phyloP scores from a whole-genome alignment of 1,140 invertebrate species.

The Bombus sylvicola region DNA sequence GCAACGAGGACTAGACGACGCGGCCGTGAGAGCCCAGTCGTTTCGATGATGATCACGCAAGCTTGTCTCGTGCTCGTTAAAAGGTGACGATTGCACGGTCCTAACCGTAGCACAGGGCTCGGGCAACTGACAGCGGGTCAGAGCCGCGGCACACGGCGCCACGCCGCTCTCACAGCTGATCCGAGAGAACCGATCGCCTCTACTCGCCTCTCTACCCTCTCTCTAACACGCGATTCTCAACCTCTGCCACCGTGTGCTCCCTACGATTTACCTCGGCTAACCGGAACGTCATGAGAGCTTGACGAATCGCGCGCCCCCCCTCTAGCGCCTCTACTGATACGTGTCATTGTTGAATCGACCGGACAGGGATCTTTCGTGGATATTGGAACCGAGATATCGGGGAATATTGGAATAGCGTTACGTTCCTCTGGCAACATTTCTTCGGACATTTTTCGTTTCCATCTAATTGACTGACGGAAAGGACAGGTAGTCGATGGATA shows the following conservation, averaged over 20 bases:
- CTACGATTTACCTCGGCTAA: constrained; percentile 36
- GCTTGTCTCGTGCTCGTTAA: constrained; percentile 51
- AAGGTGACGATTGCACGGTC: constrained; percentile 74
- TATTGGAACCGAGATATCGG: background rate
- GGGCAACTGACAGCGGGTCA: constrained; percentile 83
- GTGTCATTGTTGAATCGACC: background rate
- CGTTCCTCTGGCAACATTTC: background rate
- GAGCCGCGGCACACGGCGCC: constrained; percentile 78
- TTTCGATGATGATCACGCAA: constrained; percentile 10
- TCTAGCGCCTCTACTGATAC: background rate
- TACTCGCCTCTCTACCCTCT: constrained; percentile 62
- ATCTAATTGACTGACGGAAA: background rate
- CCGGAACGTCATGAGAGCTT: constrained; percentile 17
- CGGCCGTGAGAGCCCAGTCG: constrained; percentile 14
- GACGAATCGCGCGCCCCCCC: constrained; percentile 11
- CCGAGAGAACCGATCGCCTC: constrained; percentile 68
- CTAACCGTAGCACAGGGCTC: constrained; percentile 83
- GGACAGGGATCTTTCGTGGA: background rate
- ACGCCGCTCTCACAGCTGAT: constrained; percentile 82
- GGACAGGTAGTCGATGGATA: background rate
- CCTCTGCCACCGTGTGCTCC: constrained; percentile 47
- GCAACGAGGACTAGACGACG: constrained; percentile 42
- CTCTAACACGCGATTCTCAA: constrained; percentile 63
- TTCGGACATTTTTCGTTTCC: background rate
- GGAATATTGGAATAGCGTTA: background rate